Conservation (phyloP, 2,888 invertebrate species). For the Trissolcus brochymenae region DNA sequence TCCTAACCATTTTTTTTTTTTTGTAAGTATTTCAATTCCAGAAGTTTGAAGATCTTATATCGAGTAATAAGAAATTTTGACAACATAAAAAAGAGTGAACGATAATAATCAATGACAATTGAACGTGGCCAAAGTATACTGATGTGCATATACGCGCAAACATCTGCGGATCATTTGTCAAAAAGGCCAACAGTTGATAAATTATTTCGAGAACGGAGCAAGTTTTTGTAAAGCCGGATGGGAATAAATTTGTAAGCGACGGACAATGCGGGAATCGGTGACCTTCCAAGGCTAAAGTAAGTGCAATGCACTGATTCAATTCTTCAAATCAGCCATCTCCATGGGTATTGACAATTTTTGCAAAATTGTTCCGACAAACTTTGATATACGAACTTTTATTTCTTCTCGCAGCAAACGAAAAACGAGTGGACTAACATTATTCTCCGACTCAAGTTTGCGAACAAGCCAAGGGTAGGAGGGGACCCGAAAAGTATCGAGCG, state of each 20-base stretch:
- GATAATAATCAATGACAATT: constrained; percentile 11
- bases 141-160: constrained; percentile 5
- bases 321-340: constrained; percentile 37
- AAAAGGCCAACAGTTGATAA: constrained; percentile 11
- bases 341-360: constrained; percentile 37
- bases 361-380: constrained; percentile 40
- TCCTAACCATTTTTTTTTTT: no score
- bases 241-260: constrained; percentile 19
- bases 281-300: constrained; percentile 44
- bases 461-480: no score
- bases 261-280: constrained; percentile 23
- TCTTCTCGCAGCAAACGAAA: constrained; percentile 31
- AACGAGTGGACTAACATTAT: constrained; percentile 30
- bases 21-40: no score
- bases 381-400: constrained; percentile 43
- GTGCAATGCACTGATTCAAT: constrained; percentile 48
- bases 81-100: background rate
- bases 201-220: constrained; percentile 15
- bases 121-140: constrained; percentile 4
- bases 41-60: no score
- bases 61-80: no score
- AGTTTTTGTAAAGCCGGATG: constrained; percentile 9
- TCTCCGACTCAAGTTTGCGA: constrained; percentile 3
- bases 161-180: constrained; percentile 18
- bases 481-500: no score